Evolutionary conservation across 2,113 vertebrate species (phyloP), one percentile per base, ranked within the genome.

Genomic region (Silurus meridionalis): DNA sequence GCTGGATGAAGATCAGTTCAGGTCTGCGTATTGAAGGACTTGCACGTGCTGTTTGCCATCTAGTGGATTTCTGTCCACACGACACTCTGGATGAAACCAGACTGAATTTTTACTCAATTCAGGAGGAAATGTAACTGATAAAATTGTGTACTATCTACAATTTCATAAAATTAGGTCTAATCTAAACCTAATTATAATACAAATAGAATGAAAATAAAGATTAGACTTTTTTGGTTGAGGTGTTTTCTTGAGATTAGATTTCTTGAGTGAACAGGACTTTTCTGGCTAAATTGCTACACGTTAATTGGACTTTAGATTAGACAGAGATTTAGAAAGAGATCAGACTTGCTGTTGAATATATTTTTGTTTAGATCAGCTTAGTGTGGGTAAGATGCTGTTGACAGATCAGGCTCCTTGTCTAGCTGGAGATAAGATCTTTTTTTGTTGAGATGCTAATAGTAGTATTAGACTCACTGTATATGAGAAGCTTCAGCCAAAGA

Each of bases 21-120:
- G 17, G 5, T 61, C 78, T 80, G 57, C 2, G 13, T 52, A 9
- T 52, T 7, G 67, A 71, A 50, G 72, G 15, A 10, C 21, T 50
- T 9, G 21, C 77, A 13, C 28, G 71, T 11, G 23, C 2, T 9
- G 28, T 80, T 79, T 80, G 84, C 84, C 85, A 63, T 82, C 85
- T 82, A 86, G 79, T 64, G 85, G 84, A 80, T 23, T 69, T 67
- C n/a, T 57, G 11, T 78, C 50, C 25, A 37, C 61, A 85, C 67
- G 6, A 6, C 83, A 83, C 17, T 46, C 25, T 5, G 66, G 50
- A 11, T 69, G 10, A 78, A 78, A 55, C 52, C 21, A 13, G 23
- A 4, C 50, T 0, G 28, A 57, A 3, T 79, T 23, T 53, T 21
- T 50, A 57, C n/a, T 57, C 3, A 28, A 1, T 11, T 74, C 53